These are phyloP conservation scores for Macroglossus sobrinus DNA, from an alignment of 2,113 vertebrate species.

Conservation along the genomic window DNA sequence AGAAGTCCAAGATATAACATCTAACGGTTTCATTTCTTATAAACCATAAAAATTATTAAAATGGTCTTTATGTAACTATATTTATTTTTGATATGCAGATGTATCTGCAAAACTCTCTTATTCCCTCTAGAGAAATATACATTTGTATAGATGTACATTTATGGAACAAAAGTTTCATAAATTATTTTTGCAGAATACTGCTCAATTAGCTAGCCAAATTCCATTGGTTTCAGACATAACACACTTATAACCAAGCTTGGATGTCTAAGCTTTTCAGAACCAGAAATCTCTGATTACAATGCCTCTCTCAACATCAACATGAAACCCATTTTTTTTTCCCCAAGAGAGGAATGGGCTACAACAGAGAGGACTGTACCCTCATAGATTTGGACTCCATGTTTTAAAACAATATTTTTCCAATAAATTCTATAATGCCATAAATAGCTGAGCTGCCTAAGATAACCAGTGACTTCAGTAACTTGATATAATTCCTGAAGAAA, in stretches of 20 bases:
- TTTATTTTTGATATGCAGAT: background rate
- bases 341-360: no score
- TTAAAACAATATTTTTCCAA: background rate
- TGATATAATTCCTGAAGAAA: constrained; percentile 8
- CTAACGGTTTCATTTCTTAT: background rate
- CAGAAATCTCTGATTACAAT: background rate
- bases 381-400: background rate
- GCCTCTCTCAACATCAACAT: background rate
- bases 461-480: background rate
- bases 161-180: background rate
- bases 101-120: background rate
- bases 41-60: background rate
- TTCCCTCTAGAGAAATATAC: background rate
- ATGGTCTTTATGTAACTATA: background rate
- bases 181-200: constrained; percentile 1
- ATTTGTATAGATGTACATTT: background rate
- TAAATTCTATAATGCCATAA: background rate
- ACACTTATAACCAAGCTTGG: background rate
- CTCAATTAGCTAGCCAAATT: background rate
- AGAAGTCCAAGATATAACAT: background rate
- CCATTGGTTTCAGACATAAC: background rate
- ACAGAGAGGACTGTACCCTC: no score
- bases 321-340: no score
- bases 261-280: background rate
- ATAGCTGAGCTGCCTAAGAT: background rate